phyloP scores from a whole-genome alignment of 2,113 vertebrate species.

The Pedetes capensis region DNA sequence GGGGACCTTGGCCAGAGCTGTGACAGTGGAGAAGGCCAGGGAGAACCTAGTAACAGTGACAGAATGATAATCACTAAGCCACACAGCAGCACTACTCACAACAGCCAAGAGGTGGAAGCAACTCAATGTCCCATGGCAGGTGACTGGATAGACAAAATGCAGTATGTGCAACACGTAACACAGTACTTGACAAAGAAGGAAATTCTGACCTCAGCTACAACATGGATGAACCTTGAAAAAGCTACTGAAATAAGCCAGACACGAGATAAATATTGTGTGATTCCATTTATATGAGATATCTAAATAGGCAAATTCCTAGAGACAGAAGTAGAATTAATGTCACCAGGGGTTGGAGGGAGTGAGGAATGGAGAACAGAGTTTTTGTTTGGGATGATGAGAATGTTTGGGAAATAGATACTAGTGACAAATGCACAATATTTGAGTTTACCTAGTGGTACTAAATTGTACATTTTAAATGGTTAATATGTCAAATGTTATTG shows the following conservation, averaged over 20 bases:
- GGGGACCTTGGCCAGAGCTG: background rate
- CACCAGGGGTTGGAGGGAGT: too few species aligned
- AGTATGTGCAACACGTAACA: background rate
- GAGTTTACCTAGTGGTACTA: background rate
- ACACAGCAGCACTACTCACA: background rate
- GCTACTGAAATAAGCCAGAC: background rate
- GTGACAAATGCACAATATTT: background rate
- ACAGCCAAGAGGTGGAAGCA: background rate
- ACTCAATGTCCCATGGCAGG: background rate
- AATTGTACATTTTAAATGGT: background rate
- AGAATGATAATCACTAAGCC: background rate
- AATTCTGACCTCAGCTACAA: background rate
- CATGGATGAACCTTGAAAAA: background rate
- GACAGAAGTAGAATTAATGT: background rate
- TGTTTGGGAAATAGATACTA: background rate
- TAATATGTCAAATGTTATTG: background rate
- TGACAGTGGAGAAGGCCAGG: background rate
- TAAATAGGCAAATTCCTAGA: background rate
- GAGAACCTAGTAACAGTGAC: background rate
- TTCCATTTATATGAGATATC: background rate
- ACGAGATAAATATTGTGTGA: background rate
- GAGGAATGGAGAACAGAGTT: background rate
- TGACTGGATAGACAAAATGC: background rate
- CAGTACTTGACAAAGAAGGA: background rate
- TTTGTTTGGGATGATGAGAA: background rate